Evolutionary conservation across 2,113 vertebrate genomes (phyloP).

Genomic region (Tamias sibiricus): DNA sequence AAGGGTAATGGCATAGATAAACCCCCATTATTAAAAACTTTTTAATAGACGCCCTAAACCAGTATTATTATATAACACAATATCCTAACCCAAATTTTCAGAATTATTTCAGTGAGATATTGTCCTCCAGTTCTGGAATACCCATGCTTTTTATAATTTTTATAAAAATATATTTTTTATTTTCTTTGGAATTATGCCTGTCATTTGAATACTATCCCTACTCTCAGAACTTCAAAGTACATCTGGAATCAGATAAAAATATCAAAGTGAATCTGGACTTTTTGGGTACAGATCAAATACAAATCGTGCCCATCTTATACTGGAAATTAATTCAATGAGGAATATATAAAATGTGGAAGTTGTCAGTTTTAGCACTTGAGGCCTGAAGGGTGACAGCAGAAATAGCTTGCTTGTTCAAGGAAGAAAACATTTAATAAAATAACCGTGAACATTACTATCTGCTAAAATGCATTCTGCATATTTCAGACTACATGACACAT

Average conservation of each 20-base stretch:
- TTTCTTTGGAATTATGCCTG: slow-evolving; percentile 32
- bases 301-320: background rate
- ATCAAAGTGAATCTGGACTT: background rate
- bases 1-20: background rate
- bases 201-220: background rate
- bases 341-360: background rate
- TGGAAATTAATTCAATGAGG: background rate
- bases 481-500: background rate
- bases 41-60: background rate
- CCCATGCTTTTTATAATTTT: background rate
- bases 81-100: slow-evolving; percentile 4
- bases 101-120: slow-evolving; percentile 1
- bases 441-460: background rate
- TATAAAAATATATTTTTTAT: background rate
- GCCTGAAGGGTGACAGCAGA: background rate
- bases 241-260: slow-evolving; percentile 17
- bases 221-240: slow-evolving; percentile 13
- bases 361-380: slow-evolving; percentile 30
- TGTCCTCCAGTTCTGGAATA: background rate
- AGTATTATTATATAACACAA: background rate
- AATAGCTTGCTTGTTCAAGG: background rate
- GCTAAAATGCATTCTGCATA: background rate
- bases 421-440: slow-evolving; percentile 1
- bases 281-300: background rate
- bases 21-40: background rate